Evolutionary conservation across 2,797 vertebrate genomes (phyloP), one percentile per base, ranked within the genome.

Genomic region (Argya squamiceps): DNA sequence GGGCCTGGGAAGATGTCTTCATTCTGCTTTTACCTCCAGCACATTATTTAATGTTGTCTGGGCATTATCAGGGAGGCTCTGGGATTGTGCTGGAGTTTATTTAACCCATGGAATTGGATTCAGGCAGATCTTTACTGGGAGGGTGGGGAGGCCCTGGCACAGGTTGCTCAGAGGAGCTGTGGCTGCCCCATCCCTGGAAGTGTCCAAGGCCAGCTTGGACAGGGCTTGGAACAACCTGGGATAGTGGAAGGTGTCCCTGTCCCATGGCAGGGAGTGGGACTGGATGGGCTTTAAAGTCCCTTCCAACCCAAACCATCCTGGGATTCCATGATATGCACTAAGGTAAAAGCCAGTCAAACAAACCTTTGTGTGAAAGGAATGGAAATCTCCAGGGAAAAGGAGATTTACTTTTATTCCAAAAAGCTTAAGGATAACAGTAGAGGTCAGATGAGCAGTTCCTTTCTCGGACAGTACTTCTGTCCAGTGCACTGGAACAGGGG

Each of bases 121-220:
- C 37, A 75, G 53, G n/a, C 9, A 50, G 22, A 23, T 59, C 37
- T 59, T 27, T 1, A 2, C 44, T 75, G 12, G 18, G 37, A 68
- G 29, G 37, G 10, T 0, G 21, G 1, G 0, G 0, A 56, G 59
- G 13, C 20, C 12, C 43, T 56, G 59, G 69, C 43, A 58, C 30
- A 41, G 34, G 10, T 0, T 56, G 8, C 13, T 43, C 69, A 74
- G 30, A 15, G 50, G 0, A 65, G 43, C 37, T 50, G 62, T 32
- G 60, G 32, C 60, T 58, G 18, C 18, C 18, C 32, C 69, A 85
- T 53, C n/a, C 55, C 29, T 60, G 83, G n/a, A 0, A 60, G 12
- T 39, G 55, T 1, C 13, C 63, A 5, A 60, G 22, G 16, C 9
- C 47, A 24, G 71, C 15, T 0, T 60, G 55, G 55, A 52, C 0